Conservation (phyloP, 1,140 invertebrate genomes). For the Meteorus sp. region DNA sequence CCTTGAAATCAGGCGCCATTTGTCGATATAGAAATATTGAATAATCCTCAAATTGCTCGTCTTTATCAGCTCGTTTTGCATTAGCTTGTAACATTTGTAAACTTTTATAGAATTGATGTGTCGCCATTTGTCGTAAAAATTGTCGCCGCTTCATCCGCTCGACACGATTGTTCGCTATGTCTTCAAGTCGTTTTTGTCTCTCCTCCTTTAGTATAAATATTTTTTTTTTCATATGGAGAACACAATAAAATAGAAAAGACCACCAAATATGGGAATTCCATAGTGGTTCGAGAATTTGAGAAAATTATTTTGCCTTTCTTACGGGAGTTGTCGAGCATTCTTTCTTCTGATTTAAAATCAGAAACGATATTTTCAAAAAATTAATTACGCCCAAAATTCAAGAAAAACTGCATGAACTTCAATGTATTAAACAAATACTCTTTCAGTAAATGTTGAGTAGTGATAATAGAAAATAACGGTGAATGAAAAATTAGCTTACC, state of each 20-base stretch:
- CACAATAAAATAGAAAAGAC: too few species aligned
- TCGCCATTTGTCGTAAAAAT: slow-evolving; percentile 69
- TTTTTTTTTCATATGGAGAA: too few species aligned
- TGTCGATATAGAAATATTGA: slow-evolving; percentile 74
- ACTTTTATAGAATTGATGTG: slow-evolving; percentile 75
- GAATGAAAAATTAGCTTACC: slow-evolving; percentile 58
- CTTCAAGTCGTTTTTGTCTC: slow-evolving; percentile 66
- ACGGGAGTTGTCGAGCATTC: too few species aligned
- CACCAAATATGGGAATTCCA: too few species aligned
- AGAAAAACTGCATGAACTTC: too few species aligned
- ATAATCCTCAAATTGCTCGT: slow-evolving; percentile 73
- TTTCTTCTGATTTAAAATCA: too few species aligned
- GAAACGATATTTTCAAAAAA: too few species aligned
- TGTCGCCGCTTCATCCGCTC: slow-evolving; percentile 68
- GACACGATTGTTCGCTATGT: slow-evolving; percentile 69
- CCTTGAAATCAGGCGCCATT: slow-evolving; percentile 74
- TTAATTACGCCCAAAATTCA: too few species aligned
- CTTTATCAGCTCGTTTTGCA: slow-evolving; percentile 61
- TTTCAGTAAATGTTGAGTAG: slow-evolving; percentile 8
- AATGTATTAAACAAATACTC: slow-evolving; percentile 10
- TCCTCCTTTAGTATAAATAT: slow-evolving; percentile 61
- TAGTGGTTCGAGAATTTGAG: too few species aligned
- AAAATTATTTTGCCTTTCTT: too few species aligned
- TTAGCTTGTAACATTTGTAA: slow-evolving; percentile 76
- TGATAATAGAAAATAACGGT: slow-evolving; percentile 14